phyloP scores from a whole-genome alignment of 2,797 vertebrate species.

The Coccyzus lansbergi region DNA sequence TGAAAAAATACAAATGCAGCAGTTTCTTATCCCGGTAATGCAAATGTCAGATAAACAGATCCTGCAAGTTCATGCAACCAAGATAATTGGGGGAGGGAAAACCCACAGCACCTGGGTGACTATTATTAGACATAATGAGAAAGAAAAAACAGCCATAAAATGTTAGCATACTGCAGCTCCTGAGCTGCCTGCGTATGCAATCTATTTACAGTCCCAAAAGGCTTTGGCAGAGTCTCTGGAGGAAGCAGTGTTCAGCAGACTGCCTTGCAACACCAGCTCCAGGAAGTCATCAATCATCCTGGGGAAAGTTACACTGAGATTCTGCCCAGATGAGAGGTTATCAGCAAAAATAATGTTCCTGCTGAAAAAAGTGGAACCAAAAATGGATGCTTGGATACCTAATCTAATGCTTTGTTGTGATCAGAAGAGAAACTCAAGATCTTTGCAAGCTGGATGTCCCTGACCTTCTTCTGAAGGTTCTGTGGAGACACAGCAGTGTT shows the following conservation, averaged over 20 bases:
- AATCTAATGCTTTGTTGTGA: background rate
- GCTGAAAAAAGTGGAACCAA: background rate
- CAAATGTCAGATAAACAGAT: slow-evolving; percentile 16
- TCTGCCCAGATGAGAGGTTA: slow-evolving; percentile 66
- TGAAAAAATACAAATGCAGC: background rate
- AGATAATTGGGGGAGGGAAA: background rate
- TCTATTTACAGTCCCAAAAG: slow-evolving; percentile 31
- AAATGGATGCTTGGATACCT: background rate
- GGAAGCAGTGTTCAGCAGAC: slow-evolving; percentile 68
- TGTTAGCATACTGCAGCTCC: slow-evolving; percentile 26
- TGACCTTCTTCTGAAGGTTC: background rate
- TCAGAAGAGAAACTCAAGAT: background rate
- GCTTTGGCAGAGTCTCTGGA: slow-evolving; percentile 2
- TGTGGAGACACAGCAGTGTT: background rate
- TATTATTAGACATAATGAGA: slow-evolving; percentile 17
- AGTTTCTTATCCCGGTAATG: slow-evolving; percentile 1
- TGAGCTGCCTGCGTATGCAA: background rate
- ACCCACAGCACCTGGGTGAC: slow-evolving; percentile 15
- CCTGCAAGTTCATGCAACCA: background rate
- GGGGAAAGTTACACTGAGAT: slow-evolving; percentile 32
- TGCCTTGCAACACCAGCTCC: slow-evolving; percentile 56
- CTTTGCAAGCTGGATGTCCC: background rate
- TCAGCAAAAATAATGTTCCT: slow-evolving; percentile 23
- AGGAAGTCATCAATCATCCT: slow-evolving; percentile 80
- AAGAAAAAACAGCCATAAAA: slow-evolving; percentile 45